Percentiles rank a stretch among this genome's conserved stretches.
These are phyloP conservation scores for Cyanoderma ruficeps DNA, from an alignment of 2,113 vertebrate species.

Conservation along the genomic window DNA sequence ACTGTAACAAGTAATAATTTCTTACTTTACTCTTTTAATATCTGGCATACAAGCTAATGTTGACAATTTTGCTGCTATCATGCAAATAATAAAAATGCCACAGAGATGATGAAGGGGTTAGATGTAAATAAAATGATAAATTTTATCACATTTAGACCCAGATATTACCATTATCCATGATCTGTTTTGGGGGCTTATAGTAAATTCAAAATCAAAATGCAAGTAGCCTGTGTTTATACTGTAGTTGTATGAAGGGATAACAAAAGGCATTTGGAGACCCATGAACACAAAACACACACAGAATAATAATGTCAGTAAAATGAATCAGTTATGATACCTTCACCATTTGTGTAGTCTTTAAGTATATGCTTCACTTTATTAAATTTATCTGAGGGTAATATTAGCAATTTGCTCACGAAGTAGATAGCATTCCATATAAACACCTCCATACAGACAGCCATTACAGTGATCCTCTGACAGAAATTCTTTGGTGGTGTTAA, in stretches of 20 bases:
- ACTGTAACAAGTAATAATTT: not conserved
- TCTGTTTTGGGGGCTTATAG: not conserved
- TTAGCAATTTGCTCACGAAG: not conserved
- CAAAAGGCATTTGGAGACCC: not conserved
- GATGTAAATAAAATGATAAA: not conserved
- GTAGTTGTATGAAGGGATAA: not conserved
- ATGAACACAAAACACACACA: fast-evolving
- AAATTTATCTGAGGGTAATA: not conserved
- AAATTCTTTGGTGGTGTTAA: not conserved
- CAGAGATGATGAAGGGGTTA: not conserved
- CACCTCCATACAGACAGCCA: fast-evolving
- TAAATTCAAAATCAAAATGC: not conserved
- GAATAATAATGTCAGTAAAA: not conserved
- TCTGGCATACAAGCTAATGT: not conserved
- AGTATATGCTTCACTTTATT: not conserved
- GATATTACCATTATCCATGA: not conserved
- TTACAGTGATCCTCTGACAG: not conserved
- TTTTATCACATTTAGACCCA: not conserved
- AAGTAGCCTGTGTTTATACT: not conserved
- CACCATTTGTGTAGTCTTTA: not conserved
- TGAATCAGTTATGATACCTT: not conserved
- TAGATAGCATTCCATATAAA: not conserved
- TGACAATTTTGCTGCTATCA: not conserved
- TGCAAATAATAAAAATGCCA: not conserved
- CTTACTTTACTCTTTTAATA: not conserved